Percentiles rank a stretch among this genome's conserved stretches.
phyloP scores from a whole-genome alignment of 2,797 vertebrate genomes.

The Babyrousa celebensis region DNA sequence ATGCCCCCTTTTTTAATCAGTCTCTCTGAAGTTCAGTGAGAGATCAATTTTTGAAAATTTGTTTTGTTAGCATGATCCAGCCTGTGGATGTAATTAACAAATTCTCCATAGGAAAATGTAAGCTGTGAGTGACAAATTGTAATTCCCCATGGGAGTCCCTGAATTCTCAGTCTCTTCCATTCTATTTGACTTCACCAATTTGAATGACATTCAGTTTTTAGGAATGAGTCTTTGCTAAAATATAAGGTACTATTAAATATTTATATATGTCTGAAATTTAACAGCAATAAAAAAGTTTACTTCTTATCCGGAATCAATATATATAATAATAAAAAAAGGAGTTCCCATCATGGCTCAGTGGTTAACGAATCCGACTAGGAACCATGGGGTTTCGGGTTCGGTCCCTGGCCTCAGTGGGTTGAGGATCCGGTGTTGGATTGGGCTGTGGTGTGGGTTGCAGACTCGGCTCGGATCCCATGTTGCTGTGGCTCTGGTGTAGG shows the following conservation, averaged over 20 bases:
- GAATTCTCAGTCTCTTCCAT: neutral
- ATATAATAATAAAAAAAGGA: slow-evolving; percentile 38
- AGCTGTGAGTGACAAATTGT: slow-evolving; percentile 12
- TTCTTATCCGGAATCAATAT: slow-evolving; percentile 13
- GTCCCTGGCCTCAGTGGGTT: too few relatives aligned
- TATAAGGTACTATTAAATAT: neutral
- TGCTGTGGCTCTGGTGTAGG: too few relatives aligned
- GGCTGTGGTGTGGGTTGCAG: too few relatives aligned
- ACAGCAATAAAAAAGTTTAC: slow-evolving; percentile 5
- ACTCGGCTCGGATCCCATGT: too few relatives aligned
- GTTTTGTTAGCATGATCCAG: neutral
- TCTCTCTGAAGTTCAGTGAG: slow-evolving; percentile 7
- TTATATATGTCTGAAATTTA: slow-evolving; percentile 64
- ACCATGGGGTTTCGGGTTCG: too few relatives aligned
- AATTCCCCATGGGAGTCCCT: neutral
- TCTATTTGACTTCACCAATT: slow-evolving; percentile 39
- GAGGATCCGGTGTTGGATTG: too few relatives aligned
- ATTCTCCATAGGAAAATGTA: slow-evolving; percentile 33
- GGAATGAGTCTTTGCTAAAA: slow-evolving; percentile 42
- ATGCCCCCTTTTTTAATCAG: slow-evolving; percentile 6
- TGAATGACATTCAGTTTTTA: slow-evolving; percentile 61
- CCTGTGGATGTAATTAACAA: slow-evolving; percentile 47
- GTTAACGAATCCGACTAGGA: too few relatives aligned
- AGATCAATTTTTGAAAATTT: slow-evolving; percentile 22
- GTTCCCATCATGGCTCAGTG: too few relatives aligned